Conservation (phyloP, 1,140 invertebrate genomes). For the Pygmarrhopalites habei region DNA sequence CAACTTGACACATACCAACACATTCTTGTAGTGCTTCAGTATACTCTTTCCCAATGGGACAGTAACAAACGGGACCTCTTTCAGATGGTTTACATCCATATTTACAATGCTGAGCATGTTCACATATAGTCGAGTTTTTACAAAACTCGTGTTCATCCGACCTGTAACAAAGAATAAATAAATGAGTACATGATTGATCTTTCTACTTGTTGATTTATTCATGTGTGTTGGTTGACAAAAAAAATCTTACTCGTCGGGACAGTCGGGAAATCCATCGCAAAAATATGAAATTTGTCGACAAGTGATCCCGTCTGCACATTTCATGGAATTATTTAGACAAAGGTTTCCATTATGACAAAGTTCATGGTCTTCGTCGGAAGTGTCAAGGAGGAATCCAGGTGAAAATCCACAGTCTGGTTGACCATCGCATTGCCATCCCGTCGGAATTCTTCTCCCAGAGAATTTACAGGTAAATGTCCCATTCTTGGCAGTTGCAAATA, state of each 20-base stretch:
- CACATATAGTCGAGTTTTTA: slow-evolving; percentile 49
- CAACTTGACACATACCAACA: slow-evolving; percentile 53
- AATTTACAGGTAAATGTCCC: slow-evolving; percentile 30
- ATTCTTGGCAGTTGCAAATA: too few species aligned
- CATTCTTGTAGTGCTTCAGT: slow-evolving; percentile 57
- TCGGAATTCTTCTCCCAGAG: slow-evolving; percentile 28
- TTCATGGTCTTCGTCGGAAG: slow-evolving; percentile 32
- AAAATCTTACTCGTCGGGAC: slow-evolving; percentile 40
- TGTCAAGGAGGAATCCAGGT: slow-evolving; percentile 19
- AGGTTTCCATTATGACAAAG: slow-evolving; percentile 41
- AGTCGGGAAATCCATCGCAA: slow-evolving; percentile 46
- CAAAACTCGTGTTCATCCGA: slow-evolving; percentile 51
- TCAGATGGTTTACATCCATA: slow-evolving; percentile 59
- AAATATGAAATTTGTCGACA: slow-evolving; percentile 48
- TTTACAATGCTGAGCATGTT: slow-evolving; percentile 52
- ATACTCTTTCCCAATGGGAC: slow-evolving; percentile 61
- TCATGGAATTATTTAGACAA: slow-evolving; percentile 54
- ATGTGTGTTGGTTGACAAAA: slow-evolving; percentile 37
- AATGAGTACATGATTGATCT: too few species aligned
- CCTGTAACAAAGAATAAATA: too few species aligned
- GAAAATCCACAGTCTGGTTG: slow-evolving; percentile 33
- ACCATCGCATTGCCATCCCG: slow-evolving; percentile 31
- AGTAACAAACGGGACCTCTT: slow-evolving; percentile 64
- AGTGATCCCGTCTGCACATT: slow-evolving; percentile 50
- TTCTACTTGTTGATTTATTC: not conserved